Base-by-base conservation (phyloP, 2,888 invertebrate species). In the Coronaproctus castanopsis region DNA sequence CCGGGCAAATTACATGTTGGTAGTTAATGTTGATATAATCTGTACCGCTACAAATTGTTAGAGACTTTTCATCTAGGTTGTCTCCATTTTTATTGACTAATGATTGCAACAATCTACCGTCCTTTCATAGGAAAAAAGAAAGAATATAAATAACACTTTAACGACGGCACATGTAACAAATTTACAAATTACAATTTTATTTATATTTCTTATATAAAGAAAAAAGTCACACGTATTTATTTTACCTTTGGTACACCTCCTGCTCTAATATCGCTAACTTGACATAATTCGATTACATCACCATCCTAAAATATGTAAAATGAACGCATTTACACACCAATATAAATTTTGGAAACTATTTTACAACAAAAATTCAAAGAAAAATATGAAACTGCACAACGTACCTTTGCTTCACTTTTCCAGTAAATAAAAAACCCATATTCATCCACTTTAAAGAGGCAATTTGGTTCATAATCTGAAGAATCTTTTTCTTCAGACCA, bases 11-110 rank as follows among this genome's bases (percentile, higher is more conserved):
- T 67, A 98, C 86, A 73, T 95, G 95, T 69, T 95, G 93, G 74
- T 95, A 95, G 74, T 87, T 93, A 71, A 97, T 93, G 75, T 96
- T 97, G 71, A 99, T 98, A 73, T 98, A 89, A 75, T 99, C 98
- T 19, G 91, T 89, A 14, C 97, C 97, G 70, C 93, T 93, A 74
- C 97, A 97, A 69, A 98, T 90, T 62, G 96, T 95, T 56, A 98
- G 76, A 3, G 95, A 93, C 70, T 92, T 86, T 63, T 92, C 91
- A 68, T 97, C 97, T 64, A 96, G 71, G 62, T 76, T 80, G 24
- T 74, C 81, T 1, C 90, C 88, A 69, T 90, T 85, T 69, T 89
- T 88, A 69, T 80, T 81, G 57, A 78, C 74, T 58, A 96, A 75
- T 69, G 85, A 87, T 68, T 77, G 79, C 63, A 79, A 76, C 58